Evolutionary conservation across 2,888 invertebrate species (phyloP).

Genomic region (Melanchra persicariae): DNA sequence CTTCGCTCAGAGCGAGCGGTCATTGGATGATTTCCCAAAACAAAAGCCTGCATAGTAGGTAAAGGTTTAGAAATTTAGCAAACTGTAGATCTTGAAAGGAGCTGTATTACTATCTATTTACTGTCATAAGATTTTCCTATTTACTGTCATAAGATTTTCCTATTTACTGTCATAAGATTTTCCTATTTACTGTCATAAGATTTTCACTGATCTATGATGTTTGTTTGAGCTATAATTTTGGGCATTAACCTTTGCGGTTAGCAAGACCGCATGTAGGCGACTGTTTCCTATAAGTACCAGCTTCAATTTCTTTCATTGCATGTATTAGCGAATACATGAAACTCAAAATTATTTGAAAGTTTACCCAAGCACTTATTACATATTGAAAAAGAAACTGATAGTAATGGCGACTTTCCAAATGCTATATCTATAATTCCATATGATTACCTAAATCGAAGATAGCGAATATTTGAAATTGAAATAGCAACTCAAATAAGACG

Average conservation of each 20-base stretch:
- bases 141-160: too few species aligned
- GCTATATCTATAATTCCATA: constrained; percentile 57
- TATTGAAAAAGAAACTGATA: constrained; percentile 43
- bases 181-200: neutral
- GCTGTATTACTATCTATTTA: neutral
- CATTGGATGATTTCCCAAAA: too few species aligned
- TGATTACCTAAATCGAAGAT: constrained; percentile 61
- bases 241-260: neutral
- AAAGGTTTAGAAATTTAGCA: neutral
- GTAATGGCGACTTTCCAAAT: constrained; percentile 59
- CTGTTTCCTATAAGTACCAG: neutral
- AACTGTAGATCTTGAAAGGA: neutral
- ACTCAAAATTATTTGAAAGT: constrained; percentile 46
- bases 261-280: too few species aligned
- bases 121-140: neutral
- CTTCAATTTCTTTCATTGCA: neutral
- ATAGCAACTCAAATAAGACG: constrained; percentile 42
- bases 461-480: constrained; percentile 51
- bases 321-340: neutral
- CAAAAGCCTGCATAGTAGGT: neutral
- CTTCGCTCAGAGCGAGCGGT: too few species aligned
- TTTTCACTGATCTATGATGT: neutral
- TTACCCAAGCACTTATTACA: constrained; percentile 34
- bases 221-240: neutral
- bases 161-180: neutral